A percentile compares a stretch with the other conserved stretches of the same genome.
Conservation (phyloP, 2,113 vertebrate genomes). For the human region GRCh38 chr3:130289501-130290000, state of each 20-base stretch:
- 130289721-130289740: neutral
- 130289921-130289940: neutral
- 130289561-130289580: neutral
- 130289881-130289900: neutral
- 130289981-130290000: neutral
- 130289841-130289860: neutral
- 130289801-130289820: neutral
- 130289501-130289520: neutral
- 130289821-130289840: neutral
- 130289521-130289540: neutral
- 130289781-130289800: neutral
- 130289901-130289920: neutral
- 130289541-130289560: neutral
- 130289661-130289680: neutral
- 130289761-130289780: neutral
- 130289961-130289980: neutral
- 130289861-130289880: neutral
- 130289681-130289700: neutral
- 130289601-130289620: neutral
- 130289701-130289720: neutral
- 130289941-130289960: neutral
- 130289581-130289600: neutral
- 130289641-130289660: neutral
- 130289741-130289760: neutral
- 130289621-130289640: no score